Base-by-base conservation (phyloP, 2,113 vertebrate species). In the Peromyscus polionotus region DNA sequence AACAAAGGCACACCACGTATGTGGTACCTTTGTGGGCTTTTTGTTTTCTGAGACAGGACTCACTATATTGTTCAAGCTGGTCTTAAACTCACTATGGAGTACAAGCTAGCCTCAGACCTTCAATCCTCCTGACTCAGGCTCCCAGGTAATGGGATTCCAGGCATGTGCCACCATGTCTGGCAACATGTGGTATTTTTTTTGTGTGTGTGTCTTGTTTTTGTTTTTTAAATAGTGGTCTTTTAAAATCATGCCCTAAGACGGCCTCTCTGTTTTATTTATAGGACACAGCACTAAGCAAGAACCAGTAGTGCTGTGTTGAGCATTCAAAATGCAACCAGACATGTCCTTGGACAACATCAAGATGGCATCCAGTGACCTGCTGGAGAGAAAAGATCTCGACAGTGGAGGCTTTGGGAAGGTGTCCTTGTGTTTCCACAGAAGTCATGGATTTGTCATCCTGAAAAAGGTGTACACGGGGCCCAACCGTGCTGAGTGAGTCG, bases 381-480 rank as follows among this genome's bases (percentile, higher is more conserved):
- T 98, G 85, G 98, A 98, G 84, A 98, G 97, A 59, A 93, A 98
- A 63, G 97, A 98, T 0, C 97, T 99, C 92, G 99, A 99, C 24
- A 99, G 99, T 36, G 99, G 99, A 77, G 99, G 99, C 11, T 99
- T 99, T 57, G 99, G 99, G 51, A 98, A 99, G 11, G 99, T 99
- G 86, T 99, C 98, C 65, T 97, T 99, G 91, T 99, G 99, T 85
- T 98, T 98, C 48, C 99, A 99, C 96, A 99, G 98, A 84, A 99
- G 96, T 14, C 98, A 99, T 20, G 99, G 99, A 19, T 98, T 99
- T 0, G 99, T 99, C 96, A 99, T 99, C 48, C 90, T 99, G 97
- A 99, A 99, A 98, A 99, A 99, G 0, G 99, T 99, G 33, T 99
- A 99, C 73, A 99, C 99, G 0, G 99, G 99, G 77, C 98, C 98